phyloP scores from a whole-genome alignment of 2,797 vertebrate genomes.

The Ambastaia sidthimunki region DNA sequence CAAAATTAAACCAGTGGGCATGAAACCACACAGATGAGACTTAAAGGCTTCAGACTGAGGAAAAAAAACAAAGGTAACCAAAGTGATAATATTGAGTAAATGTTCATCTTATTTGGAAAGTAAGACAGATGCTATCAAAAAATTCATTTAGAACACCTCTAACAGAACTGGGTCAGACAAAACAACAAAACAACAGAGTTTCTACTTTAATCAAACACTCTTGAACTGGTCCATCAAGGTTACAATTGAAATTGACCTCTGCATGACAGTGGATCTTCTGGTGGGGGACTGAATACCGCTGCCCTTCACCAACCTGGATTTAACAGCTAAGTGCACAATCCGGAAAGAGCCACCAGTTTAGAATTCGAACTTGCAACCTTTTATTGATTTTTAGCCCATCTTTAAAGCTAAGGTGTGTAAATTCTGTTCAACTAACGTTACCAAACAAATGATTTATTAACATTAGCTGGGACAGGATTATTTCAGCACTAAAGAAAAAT shows the following conservation, averaged over 20 bases:
- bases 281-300: no score
- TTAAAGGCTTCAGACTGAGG: neutral
- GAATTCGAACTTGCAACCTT: neutral
- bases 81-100: neutral
- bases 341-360: no score
- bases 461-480: neutral
- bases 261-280: neutral
- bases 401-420: neutral
- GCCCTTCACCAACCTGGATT: neutral
- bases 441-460: no score
- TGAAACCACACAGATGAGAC: conserved; percentile 3
- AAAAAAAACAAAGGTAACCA: conserved; percentile 1
- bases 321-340: no score
- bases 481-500: neutral
- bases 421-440: neutral
- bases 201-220: conserved; percentile 9
- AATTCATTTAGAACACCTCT: neutral
- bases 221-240: neutral
- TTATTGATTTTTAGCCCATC: neutral
- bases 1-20: conserved; percentile 1
- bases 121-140: neutral
- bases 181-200: no score
- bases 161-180: neutral
- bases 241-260: neutral
- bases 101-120: neutral